Conservation (phyloP, 1,140 invertebrate genomes). For the Drosophila carrolli region DNA sequence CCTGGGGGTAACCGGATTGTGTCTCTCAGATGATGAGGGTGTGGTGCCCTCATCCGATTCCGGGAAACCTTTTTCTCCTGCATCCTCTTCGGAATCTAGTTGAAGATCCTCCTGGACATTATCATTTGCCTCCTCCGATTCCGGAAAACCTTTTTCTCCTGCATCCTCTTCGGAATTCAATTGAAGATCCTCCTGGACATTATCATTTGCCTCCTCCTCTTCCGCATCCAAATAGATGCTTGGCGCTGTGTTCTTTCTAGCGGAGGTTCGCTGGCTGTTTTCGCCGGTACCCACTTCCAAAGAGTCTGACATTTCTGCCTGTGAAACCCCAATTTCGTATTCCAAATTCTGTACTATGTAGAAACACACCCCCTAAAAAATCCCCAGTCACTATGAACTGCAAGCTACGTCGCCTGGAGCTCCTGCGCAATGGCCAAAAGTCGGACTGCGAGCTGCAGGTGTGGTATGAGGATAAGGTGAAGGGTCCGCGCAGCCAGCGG, state of each 20-base stretch:
- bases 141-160: neutral
- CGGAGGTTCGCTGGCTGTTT: neutral
- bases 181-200: too few relatives aligned
- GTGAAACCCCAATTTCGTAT: conserved; percentile 8
- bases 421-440: conserved; percentile 44
- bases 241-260: neutral
- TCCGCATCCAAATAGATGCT: neutral
- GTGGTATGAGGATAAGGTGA: conserved; percentile 6
- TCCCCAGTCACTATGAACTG: conserved; percentile 54
- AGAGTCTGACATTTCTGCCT: conserved; percentile 25
- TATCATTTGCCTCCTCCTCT: neutral
- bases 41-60: too few relatives aligned
- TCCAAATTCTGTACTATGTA: conserved; percentile 7
- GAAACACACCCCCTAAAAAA: conserved; percentile 10
- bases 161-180: neutral
- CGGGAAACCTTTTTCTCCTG: neutral
- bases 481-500: conserved; percentile 8
- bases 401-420: conserved; percentile 59
- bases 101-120: too few relatives aligned
- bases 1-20: too few relatives aligned
- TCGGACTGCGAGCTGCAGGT: conserved; percentile 66
- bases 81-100: neutral
- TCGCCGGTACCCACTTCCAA: neutral
- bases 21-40: too few relatives aligned
- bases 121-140: neutral